Percentiles rank a stretch among this genome's conserved stretches.
Conservation (phyloP, 2,888 invertebrate genomes). For the Hylaea fasciaria region DNA sequence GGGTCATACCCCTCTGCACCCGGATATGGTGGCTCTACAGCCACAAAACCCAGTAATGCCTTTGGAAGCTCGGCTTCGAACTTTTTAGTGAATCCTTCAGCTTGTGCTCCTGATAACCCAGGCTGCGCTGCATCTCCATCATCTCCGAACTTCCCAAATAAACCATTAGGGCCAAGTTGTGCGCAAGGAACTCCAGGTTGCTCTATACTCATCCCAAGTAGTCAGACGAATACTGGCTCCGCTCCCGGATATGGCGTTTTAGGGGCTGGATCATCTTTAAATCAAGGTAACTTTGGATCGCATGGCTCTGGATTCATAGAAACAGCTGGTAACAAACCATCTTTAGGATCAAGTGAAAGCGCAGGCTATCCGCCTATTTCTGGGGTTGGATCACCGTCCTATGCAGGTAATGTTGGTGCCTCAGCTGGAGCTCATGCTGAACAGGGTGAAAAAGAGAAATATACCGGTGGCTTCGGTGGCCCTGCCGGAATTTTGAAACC, state of each 20-base stretch:
- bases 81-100: slow-evolving; percentile 1
- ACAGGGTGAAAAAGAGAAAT: slow-evolving; percentile 45
- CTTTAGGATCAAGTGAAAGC: slow-evolving; percentile 13
- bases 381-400: slow-evolving; percentile 25
- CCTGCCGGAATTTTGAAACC: slow-evolving; percentile 60
- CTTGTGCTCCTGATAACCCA: slow-evolving; percentile 18
- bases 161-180: slow-evolving; percentile 7
- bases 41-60: slow-evolving; percentile 5
- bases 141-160: neutral
- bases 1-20: neutral
- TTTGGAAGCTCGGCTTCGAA: neutral
- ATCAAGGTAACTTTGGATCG: slow-evolving; percentile 25
- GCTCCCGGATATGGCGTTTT: slow-evolving; percentile 11
- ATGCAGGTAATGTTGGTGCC: slow-evolving; percentile 14
- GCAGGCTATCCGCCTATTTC: slow-evolving; percentile 5
- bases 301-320: slow-evolving; percentile 32
- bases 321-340: slow-evolving; percentile 37
- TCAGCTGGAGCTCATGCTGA: slow-evolving; percentile 27
- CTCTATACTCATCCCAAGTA: neutral
- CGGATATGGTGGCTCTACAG: neutral
- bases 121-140: slow-evolving; percentile 8
- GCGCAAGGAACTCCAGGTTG: slow-evolving; percentile 20
- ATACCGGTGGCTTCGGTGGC: slow-evolving; percentile 63
- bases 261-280: slow-evolving; percentile 10
- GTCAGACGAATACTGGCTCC: slow-evolving; percentile 10